phyloP scores from a whole-genome alignment of 1,140 invertebrate species.

The Drosophila melanica region DNA sequence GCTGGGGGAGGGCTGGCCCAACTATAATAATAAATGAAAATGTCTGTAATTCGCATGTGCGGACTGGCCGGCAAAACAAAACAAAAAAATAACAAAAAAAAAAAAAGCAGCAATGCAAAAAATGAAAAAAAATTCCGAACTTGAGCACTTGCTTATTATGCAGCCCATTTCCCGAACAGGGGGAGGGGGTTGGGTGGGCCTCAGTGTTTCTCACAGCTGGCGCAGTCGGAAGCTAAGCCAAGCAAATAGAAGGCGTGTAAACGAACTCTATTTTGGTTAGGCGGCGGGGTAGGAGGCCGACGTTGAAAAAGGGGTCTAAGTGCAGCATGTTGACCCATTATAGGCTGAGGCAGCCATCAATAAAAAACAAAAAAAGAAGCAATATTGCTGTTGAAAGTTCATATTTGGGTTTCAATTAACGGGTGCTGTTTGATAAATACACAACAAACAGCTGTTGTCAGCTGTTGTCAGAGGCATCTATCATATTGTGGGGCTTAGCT shows the following conservation, averaged over 20 bases:
- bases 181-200: neutral
- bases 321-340: constrained; percentile 61
- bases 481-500: constrained; percentile 66
- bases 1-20: constrained; percentile 39
- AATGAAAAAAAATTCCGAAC: constrained; percentile 24
- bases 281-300: neutral
- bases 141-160: constrained; percentile 71
- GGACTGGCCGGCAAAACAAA: constrained; percentile 32
- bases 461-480: constrained; percentile 50
- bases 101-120: constrained; percentile 11
- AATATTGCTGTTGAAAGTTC: constrained; percentile 29
- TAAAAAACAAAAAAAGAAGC: constrained; percentile 30
- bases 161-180: constrained; percentile 65
- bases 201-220: constrained; percentile 19
- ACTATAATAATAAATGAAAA: constrained; percentile 79
- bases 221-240: constrained; percentile 74
- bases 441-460: constrained; percentile 64
- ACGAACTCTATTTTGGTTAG: constrained; percentile 53
- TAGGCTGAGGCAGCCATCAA: constrained; percentile 38
- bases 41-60: constrained; percentile 80
- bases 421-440: constrained; percentile 66
- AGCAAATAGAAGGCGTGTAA: constrained; percentile 71
- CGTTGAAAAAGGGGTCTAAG: constrained; percentile 12
- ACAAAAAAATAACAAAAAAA: constrained; percentile 5
- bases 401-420: constrained; percentile 47